These are phyloP conservation scores for Corvus hawaiiensis DNA, from an alignment of 2,113 vertebrate species.

Conservation along the genomic window DNA sequence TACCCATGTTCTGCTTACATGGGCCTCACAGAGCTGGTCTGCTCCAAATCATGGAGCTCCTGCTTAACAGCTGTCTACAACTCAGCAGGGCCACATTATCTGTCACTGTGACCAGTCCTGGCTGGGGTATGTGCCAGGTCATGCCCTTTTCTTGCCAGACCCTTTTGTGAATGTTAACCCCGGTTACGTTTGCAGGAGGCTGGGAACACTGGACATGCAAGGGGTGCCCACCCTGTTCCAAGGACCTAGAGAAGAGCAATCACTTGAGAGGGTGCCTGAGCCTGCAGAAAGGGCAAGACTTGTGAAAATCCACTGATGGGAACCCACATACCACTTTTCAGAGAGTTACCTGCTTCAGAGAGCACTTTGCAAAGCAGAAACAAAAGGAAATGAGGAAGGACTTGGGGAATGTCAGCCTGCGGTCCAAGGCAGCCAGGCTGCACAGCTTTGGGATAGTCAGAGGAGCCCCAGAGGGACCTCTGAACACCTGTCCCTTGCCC, in stretches of 20 bases:
- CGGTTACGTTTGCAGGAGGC: neutral
- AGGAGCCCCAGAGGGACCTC: neutral
- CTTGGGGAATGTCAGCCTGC: neutral
- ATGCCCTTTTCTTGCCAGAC: neutral
- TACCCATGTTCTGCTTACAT: neutral
- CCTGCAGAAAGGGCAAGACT: neutral
- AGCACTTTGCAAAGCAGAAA: neutral
- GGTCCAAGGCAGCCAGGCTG: neutral
- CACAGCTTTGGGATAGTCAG: neutral
- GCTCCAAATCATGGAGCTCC: neutral
- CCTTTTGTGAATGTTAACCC: neutral
- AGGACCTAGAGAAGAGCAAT: neutral
- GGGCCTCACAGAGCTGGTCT: neutral
- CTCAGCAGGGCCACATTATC: neutral
- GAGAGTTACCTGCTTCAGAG: neutral
- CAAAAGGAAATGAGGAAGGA: neutral
- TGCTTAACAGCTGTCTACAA: neutral
- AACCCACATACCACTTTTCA: neutral
- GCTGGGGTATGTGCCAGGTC: neutral
- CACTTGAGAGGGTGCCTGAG: neutral
- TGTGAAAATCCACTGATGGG: neutral
- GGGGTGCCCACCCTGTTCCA: neutral
- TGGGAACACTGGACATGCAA: neutral
- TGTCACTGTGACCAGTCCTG: accelerated
- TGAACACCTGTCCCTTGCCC: neutral